phyloP scores from a whole-genome alignment of 2,113 vertebrate genomes.

The Cavia porcellus region DNA sequence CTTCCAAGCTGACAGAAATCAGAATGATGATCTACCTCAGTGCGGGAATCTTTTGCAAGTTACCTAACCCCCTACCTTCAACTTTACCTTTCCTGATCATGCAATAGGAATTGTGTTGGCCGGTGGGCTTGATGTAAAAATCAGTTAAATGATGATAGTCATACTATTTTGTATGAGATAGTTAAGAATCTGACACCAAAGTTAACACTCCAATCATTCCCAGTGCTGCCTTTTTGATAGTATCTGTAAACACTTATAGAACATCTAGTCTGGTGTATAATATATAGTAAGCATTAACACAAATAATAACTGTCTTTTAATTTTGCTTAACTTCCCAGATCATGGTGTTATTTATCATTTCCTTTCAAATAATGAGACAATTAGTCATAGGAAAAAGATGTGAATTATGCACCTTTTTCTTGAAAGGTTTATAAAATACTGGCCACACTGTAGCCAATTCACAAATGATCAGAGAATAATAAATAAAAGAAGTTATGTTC shows the following conservation, averaged over 20 bases:
- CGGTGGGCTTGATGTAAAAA: neutral
- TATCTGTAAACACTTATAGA: conserved; percentile 30
- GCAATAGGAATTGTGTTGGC: neutral
- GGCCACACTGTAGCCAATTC: neutral
- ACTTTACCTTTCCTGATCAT: neutral
- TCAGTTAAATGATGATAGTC: conserved; percentile 28
- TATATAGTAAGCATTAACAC: neutral
- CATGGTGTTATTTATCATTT: conserved; percentile 3
- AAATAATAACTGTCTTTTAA: conserved; percentile 26
- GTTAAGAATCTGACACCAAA: neutral
- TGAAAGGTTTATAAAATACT: neutral
- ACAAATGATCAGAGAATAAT: neutral
- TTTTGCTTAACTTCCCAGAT: conserved; percentile 25
- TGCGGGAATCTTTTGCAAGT: neutral
- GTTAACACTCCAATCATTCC: neutral
- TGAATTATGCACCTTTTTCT: neutral
- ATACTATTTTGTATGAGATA: neutral
- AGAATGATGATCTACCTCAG: conserved; percentile 29
- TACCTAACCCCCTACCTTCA: neutral
- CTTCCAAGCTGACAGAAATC: neutral
- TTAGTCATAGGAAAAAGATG: neutral
- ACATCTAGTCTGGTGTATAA: neutral
- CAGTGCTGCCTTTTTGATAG: neutral
- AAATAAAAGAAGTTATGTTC: conserved; percentile 21
- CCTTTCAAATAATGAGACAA: conserved; percentile 45